Conservation (phyloP, 2,888 invertebrate species). For the Ariolimax columbianus region DNA sequence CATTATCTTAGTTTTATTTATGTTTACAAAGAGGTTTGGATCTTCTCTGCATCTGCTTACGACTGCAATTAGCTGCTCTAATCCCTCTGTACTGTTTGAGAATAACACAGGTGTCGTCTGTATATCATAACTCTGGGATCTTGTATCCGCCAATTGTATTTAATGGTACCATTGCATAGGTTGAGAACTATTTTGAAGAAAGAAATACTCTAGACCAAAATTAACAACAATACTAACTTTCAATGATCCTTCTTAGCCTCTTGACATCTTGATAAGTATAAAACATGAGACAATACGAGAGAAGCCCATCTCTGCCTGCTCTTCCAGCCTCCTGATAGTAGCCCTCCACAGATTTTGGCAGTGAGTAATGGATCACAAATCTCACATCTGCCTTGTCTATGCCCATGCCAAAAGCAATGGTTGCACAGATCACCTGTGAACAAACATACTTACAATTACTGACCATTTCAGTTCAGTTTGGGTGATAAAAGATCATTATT, state of each 20-base stretch:
- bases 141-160: no score
- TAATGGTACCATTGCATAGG: no score
- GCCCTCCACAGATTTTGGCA: constrained; percentile 96
- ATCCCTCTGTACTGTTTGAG: no score
- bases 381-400: constrained; percentile 79
- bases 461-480: background rate
- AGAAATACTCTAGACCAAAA: background rate
- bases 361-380: constrained; percentile 93
- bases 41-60: no score
- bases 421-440: constrained; percentile 78
- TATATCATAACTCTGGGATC: no score
- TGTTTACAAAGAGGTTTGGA: no score
- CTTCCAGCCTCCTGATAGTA: constrained; percentile 98
- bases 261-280: constrained; percentile 89
- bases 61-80: no score
- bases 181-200: background rate
- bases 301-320: constrained; percentile 94
- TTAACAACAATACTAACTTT: constrained; percentile 66
- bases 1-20: no score
- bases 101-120: no score
- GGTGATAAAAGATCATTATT: background rate
- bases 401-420: constrained; percentile 80
- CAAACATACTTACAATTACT: background rate
- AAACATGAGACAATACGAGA: constrained; percentile 90
- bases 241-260: constrained; percentile 75